A percentile compares a stretch with the other conserved stretches of the same genome.
These are phyloP conservation scores for Drosophila novamexicana DNA, from an alignment of 1,140 invertebrate genomes.

Conservation along the genomic window DNA sequence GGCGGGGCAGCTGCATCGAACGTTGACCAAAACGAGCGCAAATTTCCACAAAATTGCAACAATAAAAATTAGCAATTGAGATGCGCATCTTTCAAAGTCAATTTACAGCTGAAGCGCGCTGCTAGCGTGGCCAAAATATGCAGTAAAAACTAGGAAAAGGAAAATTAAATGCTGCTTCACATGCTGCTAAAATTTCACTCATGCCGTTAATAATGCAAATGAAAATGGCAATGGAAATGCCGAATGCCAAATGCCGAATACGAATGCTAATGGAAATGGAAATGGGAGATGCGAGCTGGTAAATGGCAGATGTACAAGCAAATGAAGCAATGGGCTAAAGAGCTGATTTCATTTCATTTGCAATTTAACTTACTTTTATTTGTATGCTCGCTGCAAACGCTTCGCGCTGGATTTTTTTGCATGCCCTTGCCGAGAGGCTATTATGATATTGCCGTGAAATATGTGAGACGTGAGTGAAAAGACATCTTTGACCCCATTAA, in stretches of 20 bases:
- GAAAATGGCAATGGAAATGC: slow-evolving; percentile 26
- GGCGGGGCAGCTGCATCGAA: slow-evolving; percentile 1
- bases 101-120: slow-evolving; percentile 12
- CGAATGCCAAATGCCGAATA: neutral
- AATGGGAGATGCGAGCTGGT: neutral
- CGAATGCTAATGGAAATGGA: slow-evolving; percentile 9
- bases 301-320: slow-evolving; percentile 10
- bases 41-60: slow-evolving; percentile 40
- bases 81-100: slow-evolving; percentile 45
- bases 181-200: slow-evolving; percentile 58
- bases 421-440: neutral
- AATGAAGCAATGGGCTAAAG: slow-evolving; percentile 57
- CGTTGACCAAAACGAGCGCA: slow-evolving; percentile 33
- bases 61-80: slow-evolving; percentile 50
- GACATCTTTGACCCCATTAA: no score
- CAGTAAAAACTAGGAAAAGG: slow-evolving; percentile 28
- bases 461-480: neutral
- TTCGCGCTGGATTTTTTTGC: slow-evolving; percentile 2
- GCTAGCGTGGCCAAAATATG: no score
- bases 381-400: slow-evolving; percentile 12
- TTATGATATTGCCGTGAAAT: neutral
- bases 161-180: slow-evolving; percentile 47
- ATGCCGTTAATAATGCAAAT: slow-evolving; percentile 72
- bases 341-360: slow-evolving; percentile 80
- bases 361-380: slow-evolving; percentile 78